Evolutionary conservation across 2,113 vertebrate species (phyloP), one percentile per base, ranked within the genome.

Genomic region (Thalassarche chlororhynchos): DNA sequence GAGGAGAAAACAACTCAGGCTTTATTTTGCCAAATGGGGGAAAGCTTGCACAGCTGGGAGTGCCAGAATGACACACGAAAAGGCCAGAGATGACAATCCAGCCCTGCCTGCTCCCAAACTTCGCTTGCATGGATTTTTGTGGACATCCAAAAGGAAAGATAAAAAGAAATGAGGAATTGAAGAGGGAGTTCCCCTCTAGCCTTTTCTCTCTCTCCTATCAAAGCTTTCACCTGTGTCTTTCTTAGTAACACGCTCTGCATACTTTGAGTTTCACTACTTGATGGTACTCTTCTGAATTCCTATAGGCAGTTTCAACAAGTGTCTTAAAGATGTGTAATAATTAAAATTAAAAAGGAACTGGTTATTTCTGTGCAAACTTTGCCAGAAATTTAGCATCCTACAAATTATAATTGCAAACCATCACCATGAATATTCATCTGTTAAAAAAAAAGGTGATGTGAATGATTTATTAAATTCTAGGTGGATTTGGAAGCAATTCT

Each of bases 381-480:
- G 32, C 91, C 84, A 96, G 87, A 69, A 75, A 87, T 90, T 47
- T 87, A 55, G 17, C 82, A 51, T 83, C 74, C 72, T 82, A 40
- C 74, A 66, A 69, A 86, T 62, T 46, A 60, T 62, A 74, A 87
- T 90, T 97, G 55, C 55, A 82, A 91, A 80, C 23, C n/a, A 12
- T 76, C 34, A 32, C 81, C 49, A 42, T 92, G 84, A 97, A 93
- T 96, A 97, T 81, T 91, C 57, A 93, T 93, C 66, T 72, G 10
- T 84, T n/a, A 29, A 75, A 52, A 61, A 42, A 55, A 40, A 77
- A 61, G 69, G 77, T 44, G 79, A 92, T 84, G 70, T 32, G 79
- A 89, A 81, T 81, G 64, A 66, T 92, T 95, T 93, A 75, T 87
- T 78, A 84, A 42, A 81, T 76, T 87, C 55, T 14, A 47, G 68